These are phyloP conservation scores for Dendroctonus valens DNA, from an alignment of 1,140 invertebrate genomes.

Conservation along the genomic window DNA sequence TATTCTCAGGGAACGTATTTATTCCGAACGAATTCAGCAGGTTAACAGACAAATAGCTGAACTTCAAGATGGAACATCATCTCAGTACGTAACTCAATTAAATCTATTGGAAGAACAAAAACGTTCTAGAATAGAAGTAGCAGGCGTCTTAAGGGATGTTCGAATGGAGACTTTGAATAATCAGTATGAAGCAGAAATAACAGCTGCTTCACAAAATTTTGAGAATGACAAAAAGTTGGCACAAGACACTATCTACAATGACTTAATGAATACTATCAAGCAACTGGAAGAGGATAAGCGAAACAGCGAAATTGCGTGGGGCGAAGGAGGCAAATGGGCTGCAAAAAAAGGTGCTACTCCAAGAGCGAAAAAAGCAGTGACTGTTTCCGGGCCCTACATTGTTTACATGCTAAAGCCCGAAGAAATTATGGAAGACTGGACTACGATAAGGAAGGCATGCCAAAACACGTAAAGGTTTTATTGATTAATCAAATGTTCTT, in stretches of 20 bases:
- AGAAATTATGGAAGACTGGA: conserved; percentile 96
- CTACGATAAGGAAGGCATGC: conserved; percentile 74
- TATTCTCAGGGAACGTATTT: conserved; percentile 82
- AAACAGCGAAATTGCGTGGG: conserved; percentile 83
- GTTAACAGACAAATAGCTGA: conserved; percentile 84
- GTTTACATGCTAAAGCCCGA: conserved; percentile 93
- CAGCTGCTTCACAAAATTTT: conserved; percentile 84
- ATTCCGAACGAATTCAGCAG: conserved; percentile 78
- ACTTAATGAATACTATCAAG: conserved; percentile 88
- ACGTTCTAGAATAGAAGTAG: conserved; percentile 82
- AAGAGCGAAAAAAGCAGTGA: conserved; percentile 72
- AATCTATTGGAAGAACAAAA: conserved; percentile 83
- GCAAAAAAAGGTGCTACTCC: conserved; percentile 42
- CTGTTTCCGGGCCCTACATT: conserved; percentile 92
- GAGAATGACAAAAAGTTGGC: conserved; percentile 87
- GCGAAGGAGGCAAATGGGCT: conserved; percentile 54
- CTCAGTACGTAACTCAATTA: conserved; percentile 84
- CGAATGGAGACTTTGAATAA: conserved; percentile 81
- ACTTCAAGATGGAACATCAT: conserved; percentile 76
- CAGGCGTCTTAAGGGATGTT: conserved; percentile 77
- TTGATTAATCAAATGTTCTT: neutral
- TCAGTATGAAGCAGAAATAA: conserved; percentile 83
- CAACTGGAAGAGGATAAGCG: conserved; percentile 91
- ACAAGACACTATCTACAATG: conserved; percentile 79
- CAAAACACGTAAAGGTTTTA: neutral